These are phyloP conservation scores for Zaprionus obscuricornis DNA, from an alignment of 2,888 invertebrate species.

Conservation along the genomic window DNA sequence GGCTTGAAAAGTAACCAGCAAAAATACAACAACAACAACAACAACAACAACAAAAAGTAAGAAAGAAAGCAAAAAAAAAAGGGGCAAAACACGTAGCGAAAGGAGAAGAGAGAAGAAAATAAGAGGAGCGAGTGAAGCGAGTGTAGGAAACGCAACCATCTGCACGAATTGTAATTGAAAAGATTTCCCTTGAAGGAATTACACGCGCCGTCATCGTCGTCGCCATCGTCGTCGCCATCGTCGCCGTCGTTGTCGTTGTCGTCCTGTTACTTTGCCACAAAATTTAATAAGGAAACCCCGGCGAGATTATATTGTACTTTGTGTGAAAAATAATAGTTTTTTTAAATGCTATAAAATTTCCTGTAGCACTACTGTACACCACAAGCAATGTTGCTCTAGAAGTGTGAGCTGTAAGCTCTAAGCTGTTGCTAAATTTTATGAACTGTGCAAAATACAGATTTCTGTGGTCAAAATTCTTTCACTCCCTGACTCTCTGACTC, in stretches of 20 bases:
- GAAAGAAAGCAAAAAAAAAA: conserved; percentile 14
- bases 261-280: no score
- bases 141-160: conserved; percentile 73
- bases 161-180: conserved; percentile 80
- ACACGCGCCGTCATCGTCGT: conserved; percentile 42
- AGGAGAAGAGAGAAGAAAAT: conserved; percentile 6
- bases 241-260: conserved; percentile 27
- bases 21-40: conserved; percentile 23
- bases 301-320: conserved; percentile 76
- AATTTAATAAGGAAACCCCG: conserved; percentile 78
- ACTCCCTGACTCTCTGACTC: no score
- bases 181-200: conserved; percentile 79
- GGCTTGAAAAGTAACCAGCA: conserved; percentile 40
- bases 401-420: no score
- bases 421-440: no score
- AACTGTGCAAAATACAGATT: no score
- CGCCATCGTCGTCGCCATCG: conserved; percentile 1
- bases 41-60: conserved; percentile 10
- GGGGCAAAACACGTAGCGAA: conserved; percentile 25
- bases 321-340: conserved; percentile 75
- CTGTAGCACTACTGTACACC: no score
- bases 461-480: no score
- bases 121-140: conserved; percentile 6
- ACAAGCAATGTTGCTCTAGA: no score
- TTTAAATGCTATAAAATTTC: conserved; percentile 62